Base-by-base conservation (phyloP, 2,888 invertebrate genomes). In the Andrena haemorrhoa region DNA sequence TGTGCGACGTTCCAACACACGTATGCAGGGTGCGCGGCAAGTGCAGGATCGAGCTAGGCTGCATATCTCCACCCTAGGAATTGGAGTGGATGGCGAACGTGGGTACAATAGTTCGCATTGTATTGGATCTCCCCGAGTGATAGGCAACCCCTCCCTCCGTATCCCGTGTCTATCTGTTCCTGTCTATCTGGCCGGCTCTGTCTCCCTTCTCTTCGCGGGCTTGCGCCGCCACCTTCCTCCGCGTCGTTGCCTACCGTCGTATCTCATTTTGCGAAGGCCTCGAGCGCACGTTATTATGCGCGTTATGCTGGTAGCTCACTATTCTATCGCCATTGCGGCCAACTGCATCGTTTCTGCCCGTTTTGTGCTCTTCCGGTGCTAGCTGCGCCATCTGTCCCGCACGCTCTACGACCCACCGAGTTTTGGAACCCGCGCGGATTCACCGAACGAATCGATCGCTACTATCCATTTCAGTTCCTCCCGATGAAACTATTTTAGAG, bases 81-180 rank as follows among this genome's bases (percentile, higher is more conserved):
- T 88, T 88, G 88, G 88, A 88, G 87, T 88, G 88, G 89, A 88
- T 88, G 86, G 89, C 83, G 87, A 88, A 88, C 89, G 86, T 85
- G 78, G 84, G 84, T 87, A 89, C 89, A 89, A 89, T 88, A 88
- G 88, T 88, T 88, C 85, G 87, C 88, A 88, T 88, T 88, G 89
- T 89, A 88, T 88, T 87, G 88, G 88, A 88, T 89, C 87, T 79
- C 82, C 71, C 82, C 85, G 85, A 88, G 86, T 83, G 88, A 88
- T 88, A 88, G 86, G 82, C 81, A 73, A 12, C 41, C 70, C 61
- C 63, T 66, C 80, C 79, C 58, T 51, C 56, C 63, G 10, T 58
- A 12, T 41, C 53, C 65, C 41, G 31, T 63, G 35, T 81, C 78
- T 41, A 72, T 78, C 75, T 35, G 47, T 85, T 68, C 58, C 68